Evolutionary conservation across 2,888 invertebrate species (phyloP).

Genomic region (Hypolimnas misippus): DNA sequence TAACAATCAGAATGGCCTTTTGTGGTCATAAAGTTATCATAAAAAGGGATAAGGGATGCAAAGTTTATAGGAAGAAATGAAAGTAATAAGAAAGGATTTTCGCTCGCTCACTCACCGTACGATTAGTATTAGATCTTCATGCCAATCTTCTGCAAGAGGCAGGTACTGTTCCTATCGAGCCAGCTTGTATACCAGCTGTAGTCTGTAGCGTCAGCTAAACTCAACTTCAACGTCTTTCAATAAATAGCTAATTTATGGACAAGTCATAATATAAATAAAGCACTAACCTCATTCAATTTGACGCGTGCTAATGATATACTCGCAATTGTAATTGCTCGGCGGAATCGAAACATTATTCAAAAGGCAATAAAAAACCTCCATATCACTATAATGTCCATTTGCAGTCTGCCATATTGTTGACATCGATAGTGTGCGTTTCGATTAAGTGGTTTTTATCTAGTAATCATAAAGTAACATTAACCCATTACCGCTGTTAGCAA

Average conservation of each 20-base stretch:
- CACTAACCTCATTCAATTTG: constrained; percentile 31
- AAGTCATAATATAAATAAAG: neutral
- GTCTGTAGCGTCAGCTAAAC: too few relatives aligned
- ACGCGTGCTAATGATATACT: constrained; percentile 52
- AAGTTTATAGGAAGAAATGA: too few relatives aligned
- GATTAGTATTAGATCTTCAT: too few relatives aligned
- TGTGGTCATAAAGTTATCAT: too few relatives aligned
- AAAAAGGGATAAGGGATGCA: too few relatives aligned
- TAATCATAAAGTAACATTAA: constrained; percentile 59
- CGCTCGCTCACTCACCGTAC: too few relatives aligned
- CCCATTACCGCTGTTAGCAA: constrained; percentile 59
- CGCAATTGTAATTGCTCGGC: constrained; percentile 62
- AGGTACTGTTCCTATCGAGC: too few relatives aligned
- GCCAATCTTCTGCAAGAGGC: too few relatives aligned
- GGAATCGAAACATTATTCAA: constrained; percentile 65
- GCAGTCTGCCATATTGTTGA: constrained; percentile 22
- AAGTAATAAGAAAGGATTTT: too few relatives aligned
- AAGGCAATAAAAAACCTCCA: constrained; percentile 33
- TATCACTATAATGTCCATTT: constrained; percentile 35
- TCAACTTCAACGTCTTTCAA: too few relatives aligned
- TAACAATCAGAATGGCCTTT: too few relatives aligned
- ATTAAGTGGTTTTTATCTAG: constrained; percentile 41
- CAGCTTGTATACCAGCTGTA: too few relatives aligned
- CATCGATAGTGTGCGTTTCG: constrained; percentile 13
- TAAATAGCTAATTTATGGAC: neutral